Evolutionary conservation across 2,113 vertebrate species (phyloP), one percentile per base, ranked within the genome.

Genomic region (Rhinichthys klamathensis): DNA sequence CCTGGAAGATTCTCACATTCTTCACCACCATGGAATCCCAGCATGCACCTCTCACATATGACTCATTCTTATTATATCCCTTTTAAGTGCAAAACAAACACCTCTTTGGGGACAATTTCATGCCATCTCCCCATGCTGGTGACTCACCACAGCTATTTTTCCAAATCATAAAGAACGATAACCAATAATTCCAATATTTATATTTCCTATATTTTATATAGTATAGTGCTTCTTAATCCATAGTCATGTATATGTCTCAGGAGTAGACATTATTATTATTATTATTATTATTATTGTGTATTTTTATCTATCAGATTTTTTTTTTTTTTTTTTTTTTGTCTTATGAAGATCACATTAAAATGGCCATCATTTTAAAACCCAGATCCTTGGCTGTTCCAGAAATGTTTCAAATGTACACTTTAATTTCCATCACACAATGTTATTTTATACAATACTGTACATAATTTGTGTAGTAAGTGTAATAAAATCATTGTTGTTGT

Each of bases 11-110:
- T n/a, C 72, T 51, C 13, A 51, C 16, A 54, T 51, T 54, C 46
- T 27, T 51, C 25, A 51, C 3, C 25, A 30, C 6, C 25, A 21
- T 75, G 15, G 25, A 25, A 51, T 51, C 73, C 46, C 46, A 75
- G 73, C 73, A 75, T 51, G 44, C n/a, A 51, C 46, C 44, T 18
- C 44, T 51, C 44, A 10, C 15, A 54, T 30, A 15, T 51, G 44
- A 78, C 51, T 56, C 75, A 32, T 78, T 56, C 54, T 41, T 25
- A n/a, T 16, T 35, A 79, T 79, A 35, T 61, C 3, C 1, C 77
- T 21, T 30, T 77, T 11, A 54, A 77, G 25, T 61, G 23, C 77
- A 61, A 79, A 25, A 60, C 18, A 79, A 61, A 61, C 56, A 79
- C 30, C 75, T 79, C 32, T 60, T 23, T 21, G n/a, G 12, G 54